These are phyloP conservation scores for Leptatherina wallacei DNA, from an alignment of 2,797 vertebrate species.

Conservation along the genomic window DNA sequence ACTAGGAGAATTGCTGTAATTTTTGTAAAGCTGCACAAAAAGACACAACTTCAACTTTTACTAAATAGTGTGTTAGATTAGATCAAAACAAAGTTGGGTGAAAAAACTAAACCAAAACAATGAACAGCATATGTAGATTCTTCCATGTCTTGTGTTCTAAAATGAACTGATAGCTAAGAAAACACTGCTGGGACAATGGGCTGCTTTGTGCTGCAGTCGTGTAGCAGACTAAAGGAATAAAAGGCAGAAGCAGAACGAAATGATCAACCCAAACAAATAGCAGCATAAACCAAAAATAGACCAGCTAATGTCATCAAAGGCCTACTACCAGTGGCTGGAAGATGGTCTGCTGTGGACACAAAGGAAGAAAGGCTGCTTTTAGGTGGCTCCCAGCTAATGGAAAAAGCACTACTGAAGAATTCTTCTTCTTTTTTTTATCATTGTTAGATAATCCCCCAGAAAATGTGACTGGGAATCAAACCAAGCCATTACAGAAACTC, in stretches of 20 bases:
- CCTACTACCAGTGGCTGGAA: conserved; percentile 6
- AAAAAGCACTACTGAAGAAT: background rate
- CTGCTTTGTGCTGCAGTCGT: background rate
- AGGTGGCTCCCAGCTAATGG: conserved; percentile 3
- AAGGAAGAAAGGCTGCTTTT: conserved; percentile 16
- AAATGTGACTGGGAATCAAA: background rate
- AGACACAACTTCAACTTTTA: background rate
- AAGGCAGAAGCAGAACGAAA: conserved; percentile 30
- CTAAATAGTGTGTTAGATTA: background rate
- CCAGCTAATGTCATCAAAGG: conserved; percentile 42
- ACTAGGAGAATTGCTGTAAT: background rate
- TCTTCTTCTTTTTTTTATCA: background rate
- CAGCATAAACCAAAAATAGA: conserved; percentile 53
- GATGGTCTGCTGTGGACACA: conserved; percentile 18
- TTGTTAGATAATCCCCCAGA: background rate
- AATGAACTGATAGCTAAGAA: background rate
- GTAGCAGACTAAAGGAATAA: conserved; percentile 27
- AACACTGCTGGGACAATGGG: background rate
- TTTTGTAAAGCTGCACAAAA: background rate
- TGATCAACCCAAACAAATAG: conserved; percentile 25
- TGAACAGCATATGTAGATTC: background rate
- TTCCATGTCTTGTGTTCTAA: background rate
- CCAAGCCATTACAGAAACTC: background rate
- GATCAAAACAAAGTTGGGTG: background rate
- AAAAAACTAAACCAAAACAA: background rate